Conservation (phyloP, 2,113 vertebrate species). For the Cavia aperea region DNA sequence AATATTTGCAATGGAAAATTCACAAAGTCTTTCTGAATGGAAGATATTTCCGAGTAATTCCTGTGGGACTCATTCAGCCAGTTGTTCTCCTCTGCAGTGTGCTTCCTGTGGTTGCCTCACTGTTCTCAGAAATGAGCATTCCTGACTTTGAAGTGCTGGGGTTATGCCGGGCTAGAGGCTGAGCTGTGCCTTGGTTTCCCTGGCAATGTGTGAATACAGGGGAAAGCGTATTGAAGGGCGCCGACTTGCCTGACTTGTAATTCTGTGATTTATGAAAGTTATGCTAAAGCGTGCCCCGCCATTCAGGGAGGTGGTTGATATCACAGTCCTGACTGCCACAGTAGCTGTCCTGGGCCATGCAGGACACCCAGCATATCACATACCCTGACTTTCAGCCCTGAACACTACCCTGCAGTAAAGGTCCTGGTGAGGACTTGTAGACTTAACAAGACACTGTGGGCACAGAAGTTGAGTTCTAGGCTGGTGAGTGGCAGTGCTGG, state of each 20-base stretch:
- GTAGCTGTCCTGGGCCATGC: neutral
- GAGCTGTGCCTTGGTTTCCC: constrained; percentile 61
- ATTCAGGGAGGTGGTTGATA: neutral
- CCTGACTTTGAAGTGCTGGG: constrained; percentile 68
- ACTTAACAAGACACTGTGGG: neutral
- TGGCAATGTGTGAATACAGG: constrained; percentile 43
- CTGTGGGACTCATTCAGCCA: constrained; percentile 52
- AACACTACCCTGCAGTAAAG: neutral
- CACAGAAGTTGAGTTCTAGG: neutral
- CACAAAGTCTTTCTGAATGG: constrained; percentile 65
- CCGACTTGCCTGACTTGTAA: constrained; percentile 15
- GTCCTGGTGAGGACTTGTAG: neutral
- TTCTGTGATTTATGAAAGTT: constrained; percentile 37
- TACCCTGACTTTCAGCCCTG: neutral
- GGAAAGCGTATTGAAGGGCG: constrained; percentile 15
- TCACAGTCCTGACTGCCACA: accelerated
- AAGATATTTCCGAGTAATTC: constrained; percentile 65
- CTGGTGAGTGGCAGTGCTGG: neutral
- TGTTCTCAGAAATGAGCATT: constrained; percentile 67
- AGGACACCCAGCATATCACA: neutral
- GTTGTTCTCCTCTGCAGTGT: constrained; percentile 54
- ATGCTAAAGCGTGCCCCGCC: neutral
- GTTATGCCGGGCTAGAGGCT: constrained; percentile 52
- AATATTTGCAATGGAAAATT: constrained; percentile 72
- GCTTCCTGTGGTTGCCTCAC: constrained; percentile 68